Percentiles rank a stretch among this genome's conserved stretches.
Evolutionary conservation across 2,113 vertebrate species (phyloP).

Genomic region (Rutilus rutilus): DNA sequence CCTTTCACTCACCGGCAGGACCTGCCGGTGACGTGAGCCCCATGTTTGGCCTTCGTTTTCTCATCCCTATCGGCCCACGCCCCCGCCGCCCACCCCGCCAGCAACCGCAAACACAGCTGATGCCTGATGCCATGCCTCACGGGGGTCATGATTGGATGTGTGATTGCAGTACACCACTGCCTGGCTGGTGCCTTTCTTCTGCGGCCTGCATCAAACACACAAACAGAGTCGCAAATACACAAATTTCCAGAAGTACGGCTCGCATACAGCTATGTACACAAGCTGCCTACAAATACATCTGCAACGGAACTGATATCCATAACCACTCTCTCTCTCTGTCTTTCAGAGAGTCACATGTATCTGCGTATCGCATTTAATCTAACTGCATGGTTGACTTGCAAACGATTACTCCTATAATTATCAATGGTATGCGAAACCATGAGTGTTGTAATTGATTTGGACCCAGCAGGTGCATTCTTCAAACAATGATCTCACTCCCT

Average conservation of each 20-base stretch:
- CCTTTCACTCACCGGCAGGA: conserved; percentile 50
- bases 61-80: not conserved
- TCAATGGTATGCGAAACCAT: conserved; percentile 18
- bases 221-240: conserved; percentile 12
- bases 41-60: conserved; percentile 41
- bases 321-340: not conserved
- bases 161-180: conserved; percentile 31
- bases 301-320: not conserved
- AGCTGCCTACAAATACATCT: not conserved
- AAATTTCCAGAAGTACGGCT: not conserved
- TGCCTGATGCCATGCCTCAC: conserved; percentile 29
- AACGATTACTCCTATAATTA: conserved; percentile 32
- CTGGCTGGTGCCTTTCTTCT: conserved; percentile 8
- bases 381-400: conserved; percentile 18
- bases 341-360: not conserved
- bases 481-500: conserved; percentile 39
- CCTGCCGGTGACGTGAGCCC: conserved; percentile 41
- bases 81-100: not conserved
- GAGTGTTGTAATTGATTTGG: conserved; percentile 47
- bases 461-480: conserved; percentile 40
- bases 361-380: conserved; percentile 1
- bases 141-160: conserved; percentile 42
- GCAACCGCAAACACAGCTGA: conserved; percentile 41
- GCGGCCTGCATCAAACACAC: conserved; percentile 21
- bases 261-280: not conserved